Evolutionary conservation across 2,888 invertebrate genomes (phyloP).

Genomic region (Nomada flava): DNA sequence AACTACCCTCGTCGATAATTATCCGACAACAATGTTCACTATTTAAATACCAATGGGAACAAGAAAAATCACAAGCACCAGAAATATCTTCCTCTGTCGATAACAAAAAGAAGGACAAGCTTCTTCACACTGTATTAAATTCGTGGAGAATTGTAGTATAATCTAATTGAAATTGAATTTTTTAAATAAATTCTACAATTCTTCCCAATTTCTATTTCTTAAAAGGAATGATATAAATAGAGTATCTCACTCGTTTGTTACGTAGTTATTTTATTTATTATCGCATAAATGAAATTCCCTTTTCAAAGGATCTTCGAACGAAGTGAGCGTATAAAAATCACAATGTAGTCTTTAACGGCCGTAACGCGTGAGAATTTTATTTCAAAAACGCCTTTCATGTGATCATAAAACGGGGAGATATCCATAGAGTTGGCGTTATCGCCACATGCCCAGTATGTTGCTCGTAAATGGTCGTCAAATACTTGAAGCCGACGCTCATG

Average conservation of each 20-base stretch:
- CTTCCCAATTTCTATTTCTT: too few relatives aligned
- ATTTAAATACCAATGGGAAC: background rate
- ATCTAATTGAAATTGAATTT: too few relatives aligned
- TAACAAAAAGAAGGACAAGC: too few relatives aligned
- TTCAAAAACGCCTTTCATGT: constrained; percentile 57
- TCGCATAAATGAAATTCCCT: background rate
- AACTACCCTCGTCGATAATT: constrained; percentile 12
- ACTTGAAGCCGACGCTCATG: constrained; percentile 20
- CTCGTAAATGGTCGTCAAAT: constrained; percentile 59
- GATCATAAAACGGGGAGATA: constrained; percentile 51
- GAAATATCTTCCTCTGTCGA: too few relatives aligned
- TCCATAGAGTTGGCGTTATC: constrained; percentile 51
- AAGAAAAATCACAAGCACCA: too few relatives aligned
- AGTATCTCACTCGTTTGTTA: too few relatives aligned
- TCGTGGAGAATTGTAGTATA: too few relatives aligned
- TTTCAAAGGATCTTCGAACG: constrained; percentile 22
- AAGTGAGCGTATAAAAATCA: constrained; percentile 48
- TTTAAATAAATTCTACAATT: too few relatives aligned
- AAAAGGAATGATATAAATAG: too few relatives aligned
- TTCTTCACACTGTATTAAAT: too few relatives aligned
- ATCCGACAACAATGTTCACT: background rate
- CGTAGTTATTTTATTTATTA: background rate
- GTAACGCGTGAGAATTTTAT: constrained; percentile 52
- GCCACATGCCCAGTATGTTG: constrained; percentile 51
- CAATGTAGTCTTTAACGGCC: constrained; percentile 46